Evolutionary conservation across 2,888 invertebrate genomes (phyloP).

Genomic region (Rotaria sp.): DNA sequence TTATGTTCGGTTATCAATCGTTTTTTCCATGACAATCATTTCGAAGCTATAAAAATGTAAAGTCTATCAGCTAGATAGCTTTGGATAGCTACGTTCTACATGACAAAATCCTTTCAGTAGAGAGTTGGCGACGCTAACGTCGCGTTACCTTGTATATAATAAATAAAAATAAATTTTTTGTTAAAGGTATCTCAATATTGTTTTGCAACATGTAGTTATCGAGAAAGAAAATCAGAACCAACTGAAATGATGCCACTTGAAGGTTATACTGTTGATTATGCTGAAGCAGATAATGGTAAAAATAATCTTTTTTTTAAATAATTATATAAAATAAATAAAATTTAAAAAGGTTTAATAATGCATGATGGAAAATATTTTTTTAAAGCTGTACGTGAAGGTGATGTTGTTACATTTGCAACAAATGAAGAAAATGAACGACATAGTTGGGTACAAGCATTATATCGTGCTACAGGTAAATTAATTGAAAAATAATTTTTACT

Average conservation of each 20-base stretch:
- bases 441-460: conserved; percentile 65
- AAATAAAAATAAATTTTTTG: background rate
- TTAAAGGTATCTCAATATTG: conserved; percentile 80
- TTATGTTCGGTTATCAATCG: too few relatives aligned
- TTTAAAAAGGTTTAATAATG: conserved; percentile 54
- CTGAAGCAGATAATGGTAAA: conserved; percentile 68
- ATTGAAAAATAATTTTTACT: too few relatives aligned
- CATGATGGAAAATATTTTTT: conserved; percentile 91
- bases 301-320: too few relatives aligned
- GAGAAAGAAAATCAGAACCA: conserved; percentile 97
- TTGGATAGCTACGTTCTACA: too few relatives aligned
- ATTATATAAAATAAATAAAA: background rate
- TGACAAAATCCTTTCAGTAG: too few relatives aligned
- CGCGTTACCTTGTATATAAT: too few relatives aligned
- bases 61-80: too few relatives aligned
- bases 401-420: conserved; percentile 87
- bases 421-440: conserved; percentile 64
- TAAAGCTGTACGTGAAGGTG: conserved; percentile 95
- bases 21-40: too few relatives aligned
- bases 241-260: conserved; percentile 99
- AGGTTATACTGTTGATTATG: conserved; percentile 95
- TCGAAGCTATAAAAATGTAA: too few relatives aligned
- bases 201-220: conserved; percentile 97
- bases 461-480: conserved; percentile 98
- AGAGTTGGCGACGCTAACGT: too few relatives aligned